Base-by-base conservation (phyloP, 2,888 invertebrate genomes). In the Parelbella ahira region DNA sequence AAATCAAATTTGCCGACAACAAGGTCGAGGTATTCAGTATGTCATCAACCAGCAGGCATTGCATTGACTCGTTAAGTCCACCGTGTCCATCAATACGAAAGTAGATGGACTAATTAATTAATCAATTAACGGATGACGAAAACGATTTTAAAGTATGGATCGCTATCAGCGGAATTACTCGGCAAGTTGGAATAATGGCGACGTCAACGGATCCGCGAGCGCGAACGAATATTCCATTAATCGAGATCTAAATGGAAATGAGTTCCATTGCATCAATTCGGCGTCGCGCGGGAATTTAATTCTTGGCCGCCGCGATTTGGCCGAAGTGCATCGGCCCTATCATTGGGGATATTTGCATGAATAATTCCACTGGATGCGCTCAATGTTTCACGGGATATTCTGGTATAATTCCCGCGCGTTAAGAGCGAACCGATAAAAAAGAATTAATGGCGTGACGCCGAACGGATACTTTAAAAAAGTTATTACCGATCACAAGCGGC, bases 211-310 rank as follows among this genome's bases (percentile, higher is more conserved):
- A 21, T n/a, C n/a, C n/a, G n/a, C n/a, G n/a, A n/a, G n/a, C n/a
- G n/a, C n/a, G n/a, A n/a, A n/a, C n/a, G n/a, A n/a, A n/a, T 44
- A 44, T 41, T 37, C 37, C 41, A 37, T 46, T 48, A 48, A 33
- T 46, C 27, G 28, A 29, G 38, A 47, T 46, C 32, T 39, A 45
- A 48, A 47, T 50, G 44, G 32, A 44, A 48, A 47, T 45, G 27
- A 39, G 44, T 10, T 33, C 36, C 33, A 44, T 46, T 36, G 32
- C 39, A 25, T 25, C 39, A 32, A 25, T 33, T 41, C 27, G 8
- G 1, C 18, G 29, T 29, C 15, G 29, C 29, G 15, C 13, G 28
- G 21, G 20, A 39, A 32, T 39, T 25, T 25, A 32, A 39, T 39
- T 32, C 39, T 32, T 39, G 25, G 32, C 39, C 19, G 20, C n/a